A percentile compares a stretch with the other conserved stretches of the same genome.
Evolutionary conservation across 2,888 invertebrate species (phyloP).

Genomic region (Lamellibrachia satsuma): DNA sequence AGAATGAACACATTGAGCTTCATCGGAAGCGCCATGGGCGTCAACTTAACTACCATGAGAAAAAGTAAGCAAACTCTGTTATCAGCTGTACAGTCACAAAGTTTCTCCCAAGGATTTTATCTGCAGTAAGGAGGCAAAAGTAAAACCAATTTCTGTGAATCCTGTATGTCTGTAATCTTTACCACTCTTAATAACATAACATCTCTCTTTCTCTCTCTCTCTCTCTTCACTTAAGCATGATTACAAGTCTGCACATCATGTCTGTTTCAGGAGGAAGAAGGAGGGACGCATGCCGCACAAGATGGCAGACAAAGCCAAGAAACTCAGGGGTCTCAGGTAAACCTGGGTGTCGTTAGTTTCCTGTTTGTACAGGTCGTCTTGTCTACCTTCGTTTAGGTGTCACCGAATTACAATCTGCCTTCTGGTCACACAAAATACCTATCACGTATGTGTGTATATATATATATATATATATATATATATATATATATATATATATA

Average conservation of each 20-base stretch:
- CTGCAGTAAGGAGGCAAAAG: too few species aligned
- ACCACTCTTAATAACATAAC: too few species aligned
- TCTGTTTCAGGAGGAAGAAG: slow-evolving; percentile 76
- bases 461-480: too few species aligned
- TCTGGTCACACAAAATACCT: too few species aligned
- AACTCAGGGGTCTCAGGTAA: slow-evolving; percentile 87
- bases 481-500: too few species aligned
- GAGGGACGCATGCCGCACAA: slow-evolving; percentile 95
- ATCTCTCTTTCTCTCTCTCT: too few species aligned
- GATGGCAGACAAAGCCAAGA: slow-evolving; percentile 87
- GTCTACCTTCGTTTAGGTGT: neutral
- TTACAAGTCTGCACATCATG: neutral
- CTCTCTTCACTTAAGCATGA: neutral
- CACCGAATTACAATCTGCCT: too few species aligned
- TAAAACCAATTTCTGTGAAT: too few species aligned
- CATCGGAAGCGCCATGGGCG: slow-evolving; percentile 96
- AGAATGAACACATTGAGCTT: slow-evolving; percentile 99
- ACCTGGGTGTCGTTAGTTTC: slow-evolving; percentile 26
- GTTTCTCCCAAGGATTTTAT: too few species aligned
- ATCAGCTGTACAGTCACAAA: neutral
- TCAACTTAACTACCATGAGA: slow-evolving; percentile 96
- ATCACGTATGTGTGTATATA: too few species aligned
- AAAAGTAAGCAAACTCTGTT: slow-evolving; percentile 71
- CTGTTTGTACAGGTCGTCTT: neutral
- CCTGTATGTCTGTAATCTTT: too few species aligned